phyloP scores from a whole-genome alignment of 92 coral and sea anemone genomes.

The Porites evermanni region DNA sequence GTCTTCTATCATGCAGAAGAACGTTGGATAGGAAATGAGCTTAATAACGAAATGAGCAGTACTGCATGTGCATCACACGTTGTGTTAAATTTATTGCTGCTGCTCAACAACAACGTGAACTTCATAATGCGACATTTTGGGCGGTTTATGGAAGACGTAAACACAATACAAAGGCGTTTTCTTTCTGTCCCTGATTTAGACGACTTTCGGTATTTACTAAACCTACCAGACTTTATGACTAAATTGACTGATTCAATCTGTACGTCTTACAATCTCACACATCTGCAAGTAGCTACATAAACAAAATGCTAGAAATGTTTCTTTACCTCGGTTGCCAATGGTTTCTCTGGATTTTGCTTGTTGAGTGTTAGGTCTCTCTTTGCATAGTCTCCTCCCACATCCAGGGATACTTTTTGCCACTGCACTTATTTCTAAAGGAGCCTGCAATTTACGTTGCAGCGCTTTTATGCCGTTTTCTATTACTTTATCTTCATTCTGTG shows the following conservation, averaged over 20 bases:
- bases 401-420: constrained; percentile 45
- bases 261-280: background rate
- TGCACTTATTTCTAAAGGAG: constrained; percentile 41
- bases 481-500: constrained; percentile 14
- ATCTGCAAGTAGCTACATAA: background rate
- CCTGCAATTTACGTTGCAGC: constrained; percentile 37
- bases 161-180: background rate
- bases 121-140: too few species aligned
- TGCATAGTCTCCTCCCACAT: constrained; percentile 26
- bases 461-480: constrained; percentile 28
- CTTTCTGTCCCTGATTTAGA: background rate
- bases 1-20: too few species aligned
- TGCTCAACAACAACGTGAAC: too few species aligned
- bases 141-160: too few species aligned
- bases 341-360: constrained; percentile 41
- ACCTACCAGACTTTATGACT: too few species aligned
- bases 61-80: too few species aligned
- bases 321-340: constrained; percentile 19
- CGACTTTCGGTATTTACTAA: background rate
- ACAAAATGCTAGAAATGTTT: background rate
- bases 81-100: too few species aligned
- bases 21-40: too few species aligned
- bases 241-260: background rate
- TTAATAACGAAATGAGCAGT: too few species aligned
- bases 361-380: constrained; percentile 44